Conservation (phyloP, 2,113 vertebrate genomes). For the Pterocles gutturalis region DNA sequence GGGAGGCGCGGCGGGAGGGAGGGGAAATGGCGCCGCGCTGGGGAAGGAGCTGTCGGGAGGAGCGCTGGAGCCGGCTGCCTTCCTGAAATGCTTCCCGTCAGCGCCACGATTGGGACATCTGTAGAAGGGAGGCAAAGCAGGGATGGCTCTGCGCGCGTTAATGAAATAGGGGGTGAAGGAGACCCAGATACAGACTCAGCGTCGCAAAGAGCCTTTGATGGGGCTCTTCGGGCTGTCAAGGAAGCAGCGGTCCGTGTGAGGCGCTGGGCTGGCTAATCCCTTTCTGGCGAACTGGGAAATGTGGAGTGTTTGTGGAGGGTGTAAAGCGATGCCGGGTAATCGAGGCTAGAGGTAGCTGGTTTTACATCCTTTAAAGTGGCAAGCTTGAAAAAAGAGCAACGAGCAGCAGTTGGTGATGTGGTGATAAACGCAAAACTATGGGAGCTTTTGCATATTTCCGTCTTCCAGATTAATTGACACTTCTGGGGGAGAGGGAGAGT, state of each 20-base stretch:
- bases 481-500: background rate
- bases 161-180: background rate
- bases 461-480: background rate
- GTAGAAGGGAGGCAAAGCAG: fast-evolving
- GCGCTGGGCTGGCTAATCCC: background rate
- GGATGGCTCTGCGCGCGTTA: background rate
- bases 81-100: background rate
- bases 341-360: fast-evolving
- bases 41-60: background rate
- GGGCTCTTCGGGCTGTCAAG: fast-evolving
- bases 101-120: background rate
- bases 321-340: background rate
- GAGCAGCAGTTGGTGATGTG: background rate
- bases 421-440: background rate
- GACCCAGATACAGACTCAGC: fast-evolving
- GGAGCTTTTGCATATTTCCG: fast-evolving
- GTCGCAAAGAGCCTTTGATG: background rate
- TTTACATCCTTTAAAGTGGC: fast-evolving
- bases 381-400: background rate
- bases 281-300: background rate
- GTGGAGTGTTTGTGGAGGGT: background rate
- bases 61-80: background rate
- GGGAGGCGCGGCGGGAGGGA: background rate
- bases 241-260: fast-evolving
- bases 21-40: background rate